Evolutionary conservation across 2,113 vertebrate species (phyloP), one percentile per base, ranked within the genome.

Genomic region (Semicossyphus pulcher): DNA sequence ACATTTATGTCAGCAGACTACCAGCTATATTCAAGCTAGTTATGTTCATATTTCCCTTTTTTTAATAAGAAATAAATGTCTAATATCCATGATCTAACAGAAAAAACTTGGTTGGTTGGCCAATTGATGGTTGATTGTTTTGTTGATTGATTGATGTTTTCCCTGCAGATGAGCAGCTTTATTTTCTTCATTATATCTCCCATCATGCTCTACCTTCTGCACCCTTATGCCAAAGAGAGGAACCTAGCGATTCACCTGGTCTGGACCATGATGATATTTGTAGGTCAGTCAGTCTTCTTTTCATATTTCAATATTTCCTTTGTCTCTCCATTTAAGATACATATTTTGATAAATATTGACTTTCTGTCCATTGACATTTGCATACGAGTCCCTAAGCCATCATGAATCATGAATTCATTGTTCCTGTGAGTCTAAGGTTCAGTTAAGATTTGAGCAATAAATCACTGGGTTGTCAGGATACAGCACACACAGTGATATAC

Each of bases 101-200:
- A 0, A 4, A 12, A 10, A n/a, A 3, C n/a, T 14, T 58, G 12
- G 3, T 5, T 58, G 6, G 21, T 3, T 36, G 9, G 34, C 20
- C n/a, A n/a, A n/a, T n/a, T n/a, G n/a, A n/a, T 61, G 4, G 45
- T 29, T 8, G 0, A 21, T 39, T 45, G 11, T 28, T 37, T 23
- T 12, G 12, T 39, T 69, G 5, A 49, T 20, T 54, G 7, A 39
- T n/a, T 23, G 2, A 36, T 45, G 5, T 82, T 68, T 64, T 11
- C 66, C 3, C 48, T 64, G 10, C 74, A 99, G 98, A 90, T 97
- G 88, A 99, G 96, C 95, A 99, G 94, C 85, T 90, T 97, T 7
- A n/a, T 90, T 57, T 99, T 99, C 92, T 93, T 99, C 8, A 29
- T 96, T 28, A 76, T 98, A 15, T 91, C 95, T 1, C 96, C 96